phyloP scores from a whole-genome alignment of 2,113 vertebrate genomes.

The Sprattus sprattus region DNA sequence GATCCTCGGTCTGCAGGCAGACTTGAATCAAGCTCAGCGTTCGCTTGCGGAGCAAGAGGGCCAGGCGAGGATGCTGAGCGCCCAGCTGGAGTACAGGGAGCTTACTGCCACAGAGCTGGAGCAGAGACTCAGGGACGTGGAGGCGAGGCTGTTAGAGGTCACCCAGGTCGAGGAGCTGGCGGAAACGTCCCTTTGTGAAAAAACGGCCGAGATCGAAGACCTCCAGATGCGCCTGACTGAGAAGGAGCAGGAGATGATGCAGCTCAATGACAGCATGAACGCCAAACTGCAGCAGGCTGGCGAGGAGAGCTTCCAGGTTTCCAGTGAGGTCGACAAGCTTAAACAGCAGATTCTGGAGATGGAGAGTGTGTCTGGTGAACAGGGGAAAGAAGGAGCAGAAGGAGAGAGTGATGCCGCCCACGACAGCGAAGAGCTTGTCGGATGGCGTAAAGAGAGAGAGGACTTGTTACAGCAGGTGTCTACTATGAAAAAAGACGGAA shows the following conservation, averaged over 20 bases:
- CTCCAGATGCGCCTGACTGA: constrained; percentile 72
- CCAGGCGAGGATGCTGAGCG: constrained; percentile 68
- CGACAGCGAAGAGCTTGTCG: constrained; percentile 50
- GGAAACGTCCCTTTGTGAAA: constrained; percentile 70
- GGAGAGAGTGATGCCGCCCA: constrained; percentile 27
- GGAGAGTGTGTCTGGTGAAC: constrained; percentile 63
- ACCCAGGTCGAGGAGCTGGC: constrained; percentile 65
- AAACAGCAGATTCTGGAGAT: constrained; percentile 78
- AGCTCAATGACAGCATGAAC: constrained; percentile 81
- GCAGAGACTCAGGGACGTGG: constrained; percentile 63
- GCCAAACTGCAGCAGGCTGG: constrained; percentile 83
- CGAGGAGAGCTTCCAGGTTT: constrained; percentile 81
- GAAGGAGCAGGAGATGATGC: constrained; percentile 80
- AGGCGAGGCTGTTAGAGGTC: constrained; percentile 69
- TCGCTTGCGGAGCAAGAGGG: constrained; percentile 73
- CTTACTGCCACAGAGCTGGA: constrained; percentile 63
- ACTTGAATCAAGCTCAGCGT: constrained; percentile 72
- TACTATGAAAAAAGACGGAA: constrained; percentile 75
- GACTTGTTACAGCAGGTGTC: constrained; percentile 68
- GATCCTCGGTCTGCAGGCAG: constrained; percentile 77
- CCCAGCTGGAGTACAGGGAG: constrained; percentile 75
- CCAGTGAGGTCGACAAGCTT: constrained; percentile 77
- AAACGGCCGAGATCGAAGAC: constrained; percentile 68
- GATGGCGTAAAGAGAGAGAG: constrained; percentile 61
- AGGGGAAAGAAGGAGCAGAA: constrained; percentile 22